Conservation (phyloP, 2,797 vertebrate genomes). For the Eulemur coronatus region DNA sequence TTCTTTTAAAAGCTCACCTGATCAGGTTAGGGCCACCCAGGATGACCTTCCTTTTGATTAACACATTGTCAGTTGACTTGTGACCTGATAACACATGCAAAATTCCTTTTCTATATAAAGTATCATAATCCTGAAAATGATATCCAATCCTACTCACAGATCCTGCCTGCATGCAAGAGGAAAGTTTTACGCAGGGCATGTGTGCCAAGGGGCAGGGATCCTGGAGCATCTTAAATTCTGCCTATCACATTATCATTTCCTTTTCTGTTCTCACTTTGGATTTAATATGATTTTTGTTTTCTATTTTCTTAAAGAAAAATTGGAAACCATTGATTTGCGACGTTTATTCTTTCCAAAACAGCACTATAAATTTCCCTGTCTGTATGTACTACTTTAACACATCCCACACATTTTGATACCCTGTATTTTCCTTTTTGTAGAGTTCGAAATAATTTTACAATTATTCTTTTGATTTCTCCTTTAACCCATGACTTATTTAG, state of each 20-base stretch:
- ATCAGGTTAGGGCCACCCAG: neutral
- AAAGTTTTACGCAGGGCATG: neutral
- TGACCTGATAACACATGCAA: neutral
- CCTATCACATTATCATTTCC: neutral
- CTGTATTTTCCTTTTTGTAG: constrained; percentile 12
- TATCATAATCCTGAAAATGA: neutral
- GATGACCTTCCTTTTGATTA: neutral
- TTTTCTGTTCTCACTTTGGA: neutral
- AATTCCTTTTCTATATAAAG: neutral
- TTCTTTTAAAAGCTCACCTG: neutral
- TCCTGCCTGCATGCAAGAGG: neutral
- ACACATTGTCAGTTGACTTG: neutral
- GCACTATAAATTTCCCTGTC: neutral
- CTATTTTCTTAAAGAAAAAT: neutral
- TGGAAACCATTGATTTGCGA: neutral
- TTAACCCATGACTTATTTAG: constrained; percentile 21
- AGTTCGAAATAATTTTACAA: constrained; percentile 16
- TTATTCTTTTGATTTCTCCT: constrained; percentile 2
- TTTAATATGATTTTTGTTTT: neutral
- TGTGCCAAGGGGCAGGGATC: neutral
- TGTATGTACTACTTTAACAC: neutral
- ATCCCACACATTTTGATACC: neutral
- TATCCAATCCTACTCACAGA: neutral
- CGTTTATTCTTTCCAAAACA: neutral
- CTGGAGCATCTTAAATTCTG: neutral